Conservation (phyloP, 2,113 vertebrate genomes). For the Carettochelys insculpta region DNA sequence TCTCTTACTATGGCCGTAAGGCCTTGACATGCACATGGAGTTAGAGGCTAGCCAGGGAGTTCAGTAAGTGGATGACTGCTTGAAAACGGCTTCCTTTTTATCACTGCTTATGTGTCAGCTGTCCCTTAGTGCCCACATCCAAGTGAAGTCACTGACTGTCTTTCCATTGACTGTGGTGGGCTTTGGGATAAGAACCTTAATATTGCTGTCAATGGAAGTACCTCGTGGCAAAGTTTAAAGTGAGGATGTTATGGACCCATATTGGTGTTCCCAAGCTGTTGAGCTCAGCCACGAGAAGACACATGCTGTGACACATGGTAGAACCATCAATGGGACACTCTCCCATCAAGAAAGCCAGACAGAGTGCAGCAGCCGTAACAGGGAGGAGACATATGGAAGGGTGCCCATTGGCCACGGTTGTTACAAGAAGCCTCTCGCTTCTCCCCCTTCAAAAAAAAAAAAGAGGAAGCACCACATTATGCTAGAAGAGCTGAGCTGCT, state of each 20-base stretch:
- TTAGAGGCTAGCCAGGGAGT: background rate
- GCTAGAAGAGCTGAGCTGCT: background rate
- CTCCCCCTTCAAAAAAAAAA: background rate
- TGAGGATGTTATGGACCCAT: background rate
- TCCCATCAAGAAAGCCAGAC: background rate
- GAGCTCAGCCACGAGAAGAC: background rate
- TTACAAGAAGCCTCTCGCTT: background rate
- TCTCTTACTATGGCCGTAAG: background rate
- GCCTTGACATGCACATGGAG: background rate
- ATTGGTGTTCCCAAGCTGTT: background rate
- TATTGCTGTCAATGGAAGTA: background rate
- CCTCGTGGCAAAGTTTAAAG: background rate
- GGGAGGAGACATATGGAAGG: background rate
- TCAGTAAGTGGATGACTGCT: background rate
- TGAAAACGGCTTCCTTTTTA: background rate
- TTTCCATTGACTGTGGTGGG: background rate
- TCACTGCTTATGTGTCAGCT: background rate
- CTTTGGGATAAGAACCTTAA: background rate
- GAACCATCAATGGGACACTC: background rate
- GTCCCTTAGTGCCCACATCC: background rate
- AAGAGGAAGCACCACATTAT: background rate
- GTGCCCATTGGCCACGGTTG: accelerated
- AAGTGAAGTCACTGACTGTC: background rate
- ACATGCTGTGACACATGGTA: accelerated
- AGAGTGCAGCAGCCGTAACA: background rate